Conservation (phyloP, 1,140 invertebrate genomes). For the Micrasema minimum region DNA sequence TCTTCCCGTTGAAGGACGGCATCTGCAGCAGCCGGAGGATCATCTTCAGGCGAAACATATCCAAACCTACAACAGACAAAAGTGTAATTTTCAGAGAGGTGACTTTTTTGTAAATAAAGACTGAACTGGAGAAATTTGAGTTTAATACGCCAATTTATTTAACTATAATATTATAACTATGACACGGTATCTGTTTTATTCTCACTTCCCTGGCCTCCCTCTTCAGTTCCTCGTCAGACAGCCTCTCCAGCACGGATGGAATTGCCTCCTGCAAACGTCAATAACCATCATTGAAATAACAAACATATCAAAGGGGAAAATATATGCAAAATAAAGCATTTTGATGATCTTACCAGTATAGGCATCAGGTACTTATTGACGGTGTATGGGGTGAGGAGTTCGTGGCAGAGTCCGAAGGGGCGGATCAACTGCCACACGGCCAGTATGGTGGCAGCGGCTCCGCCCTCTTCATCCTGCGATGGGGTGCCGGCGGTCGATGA, state of each 20-base stretch:
- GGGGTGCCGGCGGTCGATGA: conserved; percentile 2
- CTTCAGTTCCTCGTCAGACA: conserved; percentile 97
- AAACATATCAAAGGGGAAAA: no score
- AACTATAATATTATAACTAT: no score
- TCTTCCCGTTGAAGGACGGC: conserved; percentile 98
- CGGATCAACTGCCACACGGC: conserved; percentile 75
- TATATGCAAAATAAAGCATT: no score
- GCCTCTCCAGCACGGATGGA: conserved; percentile 88
- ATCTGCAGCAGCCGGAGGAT: conserved; percentile 95
- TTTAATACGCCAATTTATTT: no score
- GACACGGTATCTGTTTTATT: conserved; percentile 93
- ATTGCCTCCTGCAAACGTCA: conserved; percentile 87
- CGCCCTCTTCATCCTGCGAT: conserved; percentile 53
- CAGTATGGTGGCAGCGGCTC: conserved; percentile 60
- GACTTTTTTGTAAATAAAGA: no score
- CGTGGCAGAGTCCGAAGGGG: conserved; percentile 93
- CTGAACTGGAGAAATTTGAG: no score
- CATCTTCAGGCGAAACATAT: conserved; percentile 97
- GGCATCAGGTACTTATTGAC: conserved; percentile 94
- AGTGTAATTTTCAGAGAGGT: no score
- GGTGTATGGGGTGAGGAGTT: conserved; percentile 89
- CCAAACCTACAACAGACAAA: conserved; percentile 71
- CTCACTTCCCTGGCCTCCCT: conserved; percentile 94
- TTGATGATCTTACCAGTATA: conserved; percentile 81
- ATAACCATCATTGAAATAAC: no score